A percentile compares a stretch with the other conserved stretches of the same genome.
Conservation (phyloP, 2,113 vertebrate species). For the Myodes glareolus region DNA sequence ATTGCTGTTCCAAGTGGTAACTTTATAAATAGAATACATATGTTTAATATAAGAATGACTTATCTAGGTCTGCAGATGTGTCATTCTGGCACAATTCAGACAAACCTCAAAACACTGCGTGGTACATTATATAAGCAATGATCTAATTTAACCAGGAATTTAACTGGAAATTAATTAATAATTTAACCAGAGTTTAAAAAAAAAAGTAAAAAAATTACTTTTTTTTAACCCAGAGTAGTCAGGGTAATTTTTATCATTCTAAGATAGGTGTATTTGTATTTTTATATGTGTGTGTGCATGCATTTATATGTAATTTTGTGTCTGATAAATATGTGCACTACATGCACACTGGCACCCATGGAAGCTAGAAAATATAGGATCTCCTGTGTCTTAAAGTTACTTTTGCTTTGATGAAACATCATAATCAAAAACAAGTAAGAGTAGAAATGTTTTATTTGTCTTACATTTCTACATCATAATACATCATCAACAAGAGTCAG, state of each 20-base stretch:
- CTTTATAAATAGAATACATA: neutral
- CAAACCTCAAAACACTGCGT: neutral
- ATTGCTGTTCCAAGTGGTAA: fast-evolving
- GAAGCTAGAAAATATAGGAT: neutral
- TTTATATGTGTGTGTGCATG: neutral
- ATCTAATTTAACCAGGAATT: neutral
- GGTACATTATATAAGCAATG: neutral
- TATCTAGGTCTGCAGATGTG: neutral
- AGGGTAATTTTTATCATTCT: neutral
- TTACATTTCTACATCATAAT: neutral
- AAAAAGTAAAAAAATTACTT: too few species aligned
- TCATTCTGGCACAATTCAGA: neutral
- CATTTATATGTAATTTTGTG: neutral
- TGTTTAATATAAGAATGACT: neutral
- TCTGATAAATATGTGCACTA: neutral
- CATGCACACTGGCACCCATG: neutral
- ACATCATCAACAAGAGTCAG: neutral
- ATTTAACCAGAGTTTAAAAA: neutral
- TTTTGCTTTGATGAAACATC: neutral
- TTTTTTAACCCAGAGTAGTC: neutral
- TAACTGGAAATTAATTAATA: neutral
- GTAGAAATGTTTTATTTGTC: neutral
- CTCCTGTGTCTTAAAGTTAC: neutral
- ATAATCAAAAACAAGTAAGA: neutral
- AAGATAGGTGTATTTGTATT: neutral